Base-by-base conservation (phyloP, 2,888 invertebrate genomes). In the Ichneumoninae sp. region DNA sequence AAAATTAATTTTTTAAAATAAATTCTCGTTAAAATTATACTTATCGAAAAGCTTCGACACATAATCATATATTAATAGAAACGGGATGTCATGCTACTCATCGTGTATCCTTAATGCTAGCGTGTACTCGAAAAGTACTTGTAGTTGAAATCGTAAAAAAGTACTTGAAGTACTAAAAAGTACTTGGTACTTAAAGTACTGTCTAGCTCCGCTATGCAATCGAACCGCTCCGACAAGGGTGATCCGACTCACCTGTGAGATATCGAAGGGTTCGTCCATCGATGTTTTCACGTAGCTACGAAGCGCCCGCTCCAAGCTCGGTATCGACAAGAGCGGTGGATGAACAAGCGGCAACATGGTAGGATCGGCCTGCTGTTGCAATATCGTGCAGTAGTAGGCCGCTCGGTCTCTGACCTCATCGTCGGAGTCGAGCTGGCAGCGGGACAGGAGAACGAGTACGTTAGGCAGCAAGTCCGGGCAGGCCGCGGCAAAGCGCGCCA, bases 371-470 rank as follows among this genome's bases (percentile, higher is more conserved):
- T 91, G 90, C 0, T 95, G 95, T 85, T 96, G 96, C 33, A 99
- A 94, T 86, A 99, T 96, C 54, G 96, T 96, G 90, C 97, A 97
- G 94, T 99, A 99, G 93, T 98, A 99, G 0, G 99, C 98, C 10
- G 99, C 99, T 60, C 99, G 95, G 94, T 99, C 99, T 47, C 99
- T 95, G 0, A 99, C 99, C 94, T 99, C 99, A 94, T 99, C 99
- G 92, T 99, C 99, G 0, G 97, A 97, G 93, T 99, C 99, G 95
- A 99, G 95, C 92, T 98, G 97, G 90, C 98, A 99, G 8, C 99
- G 96, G 0, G 96, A 96, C 6, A 98, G 94, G 60, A 98, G 94
- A 6, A 98, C 97, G 86, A 95, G 94, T 79, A 99, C 97, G 91
- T 99, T 99, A 10, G 96, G 96, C 77, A 98, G 94, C 66, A 99